These are phyloP conservation scores for Chloromyia formosa DNA, from an alignment of 2,888 invertebrate species.

Conservation along the genomic window DNA sequence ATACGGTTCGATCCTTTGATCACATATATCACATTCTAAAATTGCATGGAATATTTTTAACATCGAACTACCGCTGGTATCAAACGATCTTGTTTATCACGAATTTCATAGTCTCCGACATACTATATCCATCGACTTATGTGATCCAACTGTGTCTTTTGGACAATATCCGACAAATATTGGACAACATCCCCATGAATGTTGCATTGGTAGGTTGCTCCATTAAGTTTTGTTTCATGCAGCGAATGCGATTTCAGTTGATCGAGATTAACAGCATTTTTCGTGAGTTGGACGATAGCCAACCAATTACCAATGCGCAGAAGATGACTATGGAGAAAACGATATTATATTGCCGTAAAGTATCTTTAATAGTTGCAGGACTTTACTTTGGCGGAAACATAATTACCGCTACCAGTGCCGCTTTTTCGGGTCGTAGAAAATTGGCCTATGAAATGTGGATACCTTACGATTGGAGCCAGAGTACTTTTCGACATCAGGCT, in stretches of 20 bases:
- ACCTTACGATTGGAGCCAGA: not conserved
- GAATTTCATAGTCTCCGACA: not conserved
- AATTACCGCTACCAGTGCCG: not conserved
- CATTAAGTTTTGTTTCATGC: not conserved
- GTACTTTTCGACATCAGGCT: not conserved
- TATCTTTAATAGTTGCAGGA: not conserved
- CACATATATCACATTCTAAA: not conserved
- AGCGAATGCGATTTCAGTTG: not conserved
- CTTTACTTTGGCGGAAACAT: not conserved
- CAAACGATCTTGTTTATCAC: not conserved
- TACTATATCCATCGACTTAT: not conserved
- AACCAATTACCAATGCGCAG: not conserved
- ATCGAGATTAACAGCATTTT: not conserved
- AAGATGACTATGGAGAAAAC: not conserved
- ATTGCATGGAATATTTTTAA: not conserved
- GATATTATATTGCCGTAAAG: not conserved
- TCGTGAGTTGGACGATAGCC: not conserved
- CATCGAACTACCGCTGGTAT: not conserved
- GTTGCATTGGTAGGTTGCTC: not conserved
- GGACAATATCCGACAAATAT: not conserved
- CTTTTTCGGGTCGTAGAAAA: not conserved
- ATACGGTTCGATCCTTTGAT: not conserved
- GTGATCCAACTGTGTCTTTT: not conserved
- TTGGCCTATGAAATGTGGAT: not conserved
- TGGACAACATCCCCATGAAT: not conserved